Evolutionary conservation across 2,797 vertebrate genomes (phyloP).

Genomic region (Schizothorax lantsangensis): DNA sequence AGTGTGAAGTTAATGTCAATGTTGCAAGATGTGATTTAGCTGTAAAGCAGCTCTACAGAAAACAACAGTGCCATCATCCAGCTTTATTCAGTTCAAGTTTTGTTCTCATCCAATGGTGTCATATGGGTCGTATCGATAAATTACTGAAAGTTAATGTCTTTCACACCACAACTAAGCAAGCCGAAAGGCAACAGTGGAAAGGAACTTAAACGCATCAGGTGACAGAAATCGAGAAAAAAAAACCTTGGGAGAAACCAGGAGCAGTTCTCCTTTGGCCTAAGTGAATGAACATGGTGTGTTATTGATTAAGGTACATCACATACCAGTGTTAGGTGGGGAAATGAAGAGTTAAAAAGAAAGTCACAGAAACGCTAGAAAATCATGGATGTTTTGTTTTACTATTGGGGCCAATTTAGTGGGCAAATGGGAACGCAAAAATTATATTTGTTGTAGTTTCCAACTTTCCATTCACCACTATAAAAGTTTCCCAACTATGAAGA

Average conservation of each 20-base stretch:
- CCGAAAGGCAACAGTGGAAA: neutral
- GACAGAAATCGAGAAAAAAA: neutral
- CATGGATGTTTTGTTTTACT: neutral
- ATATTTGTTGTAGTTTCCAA: neutral
- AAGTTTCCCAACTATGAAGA: neutral
- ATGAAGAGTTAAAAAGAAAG: neutral
- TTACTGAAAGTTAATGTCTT: neutral
- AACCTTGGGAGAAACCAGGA: neutral
- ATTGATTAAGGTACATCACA: neutral
- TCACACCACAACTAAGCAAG: neutral
- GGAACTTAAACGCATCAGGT: neutral
- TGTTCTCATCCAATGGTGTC: neutral
- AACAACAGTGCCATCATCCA: neutral
- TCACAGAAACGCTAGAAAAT: neutral
- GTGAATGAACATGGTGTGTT: neutral
- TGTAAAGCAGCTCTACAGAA: neutral
- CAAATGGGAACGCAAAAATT: neutral
- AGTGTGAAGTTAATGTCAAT: neutral
- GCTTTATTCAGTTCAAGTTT: neutral
- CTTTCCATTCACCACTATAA: neutral
- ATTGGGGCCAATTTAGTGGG: neutral
- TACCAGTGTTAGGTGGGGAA: neutral
- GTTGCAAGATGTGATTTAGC: neutral
- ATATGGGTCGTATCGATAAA: neutral
- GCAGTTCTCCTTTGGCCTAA: neutral